Evolutionary conservation across 2,797 vertebrate genomes (phyloP), one percentile per base, ranked within the genome.

Genomic region (Sarcophilus harrisii): DNA sequence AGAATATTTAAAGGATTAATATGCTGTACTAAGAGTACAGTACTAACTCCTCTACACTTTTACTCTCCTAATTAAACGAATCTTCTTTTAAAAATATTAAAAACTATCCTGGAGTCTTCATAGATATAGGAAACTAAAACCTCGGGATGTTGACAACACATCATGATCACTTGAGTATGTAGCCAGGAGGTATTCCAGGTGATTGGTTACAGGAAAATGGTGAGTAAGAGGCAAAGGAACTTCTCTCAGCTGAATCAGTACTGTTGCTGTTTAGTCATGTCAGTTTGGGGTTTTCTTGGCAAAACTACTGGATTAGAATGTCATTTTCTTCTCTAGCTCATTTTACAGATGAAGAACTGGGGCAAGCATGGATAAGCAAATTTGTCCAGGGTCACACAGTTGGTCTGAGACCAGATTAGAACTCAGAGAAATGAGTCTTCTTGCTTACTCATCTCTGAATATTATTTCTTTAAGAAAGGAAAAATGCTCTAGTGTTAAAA

Each of bases 381-480:
- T 66, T 52, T 66, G 32, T 32, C 32, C 62, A 66, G 5, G 14
- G 14, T 66, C 32, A 66, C 32, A 66, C 62, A n/a, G 5, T 1
- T 62, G 13, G 13, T 62, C 12, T 62, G 30, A 62, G 60, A 30
- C 30, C 60, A 62, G 60, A 62, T 14, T 32, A 11, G 60, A 62
- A 62, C 29, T 62, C 60, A 62, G 60, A 32, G 60, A 62, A 62
- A 14, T 62, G 60, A 62, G 4, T 62, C 30, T 62, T 11, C 8
- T 55, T 55, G 54, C 54, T 92, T 54, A 92, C 24, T 94, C 12
- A 92, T 52, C 14, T 95, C 28, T 59, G 81, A 96, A 28, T 62
- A 62, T 62, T 62, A 58, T 66, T n/a, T 66, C n/a, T 66, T 66
- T n/a, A n/a, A 66, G 14, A 38, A n/a, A 66, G 32, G 27, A 66